Evolutionary conservation across 1,140 invertebrate species (phyloP).

Genomic region (Lordiphosa clarofinis): DNA sequence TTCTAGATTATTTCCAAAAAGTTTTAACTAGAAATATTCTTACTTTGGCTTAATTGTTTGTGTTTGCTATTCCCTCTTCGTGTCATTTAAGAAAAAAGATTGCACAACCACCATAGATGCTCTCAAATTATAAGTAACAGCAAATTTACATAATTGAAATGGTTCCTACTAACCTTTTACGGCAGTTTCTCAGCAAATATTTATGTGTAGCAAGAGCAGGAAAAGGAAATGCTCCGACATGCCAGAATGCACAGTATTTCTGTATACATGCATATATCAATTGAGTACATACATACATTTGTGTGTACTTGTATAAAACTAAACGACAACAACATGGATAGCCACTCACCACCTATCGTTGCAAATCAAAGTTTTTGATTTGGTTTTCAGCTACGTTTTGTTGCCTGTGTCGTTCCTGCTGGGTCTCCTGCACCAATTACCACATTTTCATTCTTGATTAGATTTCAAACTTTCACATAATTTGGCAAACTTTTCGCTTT

Average conservation of each 20-base stretch:
- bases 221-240: constrained; percentile 28
- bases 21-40: too few relatives aligned
- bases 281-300: constrained; percentile 7
- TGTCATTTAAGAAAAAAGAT: too few relatives aligned
- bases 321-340: constrained; percentile 30
- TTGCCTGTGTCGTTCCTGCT: constrained; percentile 16
- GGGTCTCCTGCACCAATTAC: constrained; percentile 10
- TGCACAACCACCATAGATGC: too few relatives aligned
- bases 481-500: constrained; percentile 22
- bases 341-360: constrained; percentile 28
- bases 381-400: constrained; percentile 29
- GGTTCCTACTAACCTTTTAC: constrained; percentile 39
- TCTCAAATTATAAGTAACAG: neutral
- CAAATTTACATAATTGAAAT: constrained; percentile 20
- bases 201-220: constrained; percentile 4
- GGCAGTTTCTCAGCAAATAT: constrained; percentile 23
- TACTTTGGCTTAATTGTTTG: too few relatives aligned
- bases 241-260: constrained; percentile 15
- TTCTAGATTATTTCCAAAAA: too few relatives aligned
- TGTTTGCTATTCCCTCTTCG: too few relatives aligned
- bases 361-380: constrained; percentile 39
- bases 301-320: constrained; percentile 19
- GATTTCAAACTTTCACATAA: constrained; percentile 42
- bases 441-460: constrained; percentile 18
- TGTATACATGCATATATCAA: constrained; percentile 13